Base-by-base conservation (phyloP, 2,113 vertebrate genomes). In the Ahaetulla prasina region DNA sequence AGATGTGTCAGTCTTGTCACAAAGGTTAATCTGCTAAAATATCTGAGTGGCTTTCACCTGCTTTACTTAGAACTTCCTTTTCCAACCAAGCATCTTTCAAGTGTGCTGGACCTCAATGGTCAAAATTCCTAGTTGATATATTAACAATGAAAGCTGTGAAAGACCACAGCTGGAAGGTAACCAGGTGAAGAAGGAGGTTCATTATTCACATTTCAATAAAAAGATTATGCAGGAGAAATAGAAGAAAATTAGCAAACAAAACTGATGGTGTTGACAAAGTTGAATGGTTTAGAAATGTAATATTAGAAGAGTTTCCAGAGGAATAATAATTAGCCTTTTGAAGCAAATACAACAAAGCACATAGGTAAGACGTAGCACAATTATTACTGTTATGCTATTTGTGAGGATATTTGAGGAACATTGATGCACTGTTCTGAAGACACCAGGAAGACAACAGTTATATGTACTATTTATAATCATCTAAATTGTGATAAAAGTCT, bases 31-130 rank as follows among this genome's bases (percentile, higher is more conserved):
- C 27, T 27, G 91, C 88, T 57, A 23, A 89, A 93, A 88, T 1
- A 93, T 49, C 90, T 92, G 93, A 90, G 25, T 74, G 90, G 87
- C 43, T 50, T 94, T 22, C 35, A 74, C 94, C 8, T 39, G 22
- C 91, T 93, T 92, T 84, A 89, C 95, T 92, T n/a, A 93, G 89
- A 74, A 49, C 8, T 22, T 80, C 18, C 7, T 80, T 80, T 80
- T 9, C 18, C 74, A 80, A 80, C 74, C 18, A 80, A 80, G 74
- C 74, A 80, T 80, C 74, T 80, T 80, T 80, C 18, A 80, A 22
- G 74, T 80, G 35, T 80, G 74, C 18, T 80, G 74, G 20, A 80
- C 35, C 16, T 43, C n/a, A 43, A 22, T 22, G 35, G 74, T 80
- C 74, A 80, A 43, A 74, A 74, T 74, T 74, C n/a, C 63, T 23